A percentile compares a stretch with the other conserved stretches of the same genome.
Conservation (phyloP, 2,888 invertebrate genomes). For the Tenthredo scrophulariae region DNA sequence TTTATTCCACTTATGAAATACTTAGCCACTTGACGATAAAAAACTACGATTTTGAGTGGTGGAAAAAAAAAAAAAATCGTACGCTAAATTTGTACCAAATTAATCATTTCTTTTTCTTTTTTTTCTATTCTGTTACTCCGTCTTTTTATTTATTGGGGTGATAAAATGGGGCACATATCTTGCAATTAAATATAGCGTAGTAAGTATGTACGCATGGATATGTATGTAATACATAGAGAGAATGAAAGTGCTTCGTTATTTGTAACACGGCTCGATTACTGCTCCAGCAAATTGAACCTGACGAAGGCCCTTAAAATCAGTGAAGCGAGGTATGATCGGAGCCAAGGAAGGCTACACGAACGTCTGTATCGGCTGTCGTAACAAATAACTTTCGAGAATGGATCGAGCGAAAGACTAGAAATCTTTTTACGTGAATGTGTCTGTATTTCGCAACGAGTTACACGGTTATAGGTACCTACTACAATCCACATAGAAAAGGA, state of each 20-base stretch:
- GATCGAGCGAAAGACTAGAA: constrained; percentile 35
- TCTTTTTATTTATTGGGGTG: neutral
- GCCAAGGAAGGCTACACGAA: constrained; percentile 7
- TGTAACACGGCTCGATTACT: constrained; percentile 34
- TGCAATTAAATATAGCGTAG: neutral
- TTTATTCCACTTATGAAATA: too few relatives aligned
- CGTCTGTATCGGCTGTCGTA: constrained; percentile 47
- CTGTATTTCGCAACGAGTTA: neutral
- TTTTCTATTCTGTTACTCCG: neutral
- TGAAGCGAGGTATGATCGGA: constrained; percentile 35
- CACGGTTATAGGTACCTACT: neutral
- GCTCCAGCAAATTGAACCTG: constrained; percentile 37
- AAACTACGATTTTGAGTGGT: too few relatives aligned
- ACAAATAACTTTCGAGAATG: constrained; percentile 40
- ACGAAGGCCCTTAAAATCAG: constrained; percentile 42
- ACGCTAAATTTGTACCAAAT: too few relatives aligned
- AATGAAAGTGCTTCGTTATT: constrained; percentile 46
- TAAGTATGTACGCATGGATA: neutral
- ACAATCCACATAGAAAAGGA: neutral
- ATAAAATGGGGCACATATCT: neutral
- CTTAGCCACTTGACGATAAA: too few relatives aligned
- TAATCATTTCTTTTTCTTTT: neutral
- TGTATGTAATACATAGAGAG: neutral
- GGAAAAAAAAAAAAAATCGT: too few relatives aligned
- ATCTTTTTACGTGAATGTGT: constrained; percentile 22